phyloP scores from a whole-genome alignment of 2,888 invertebrate species.

The Drosophila paranaensis region DNA sequence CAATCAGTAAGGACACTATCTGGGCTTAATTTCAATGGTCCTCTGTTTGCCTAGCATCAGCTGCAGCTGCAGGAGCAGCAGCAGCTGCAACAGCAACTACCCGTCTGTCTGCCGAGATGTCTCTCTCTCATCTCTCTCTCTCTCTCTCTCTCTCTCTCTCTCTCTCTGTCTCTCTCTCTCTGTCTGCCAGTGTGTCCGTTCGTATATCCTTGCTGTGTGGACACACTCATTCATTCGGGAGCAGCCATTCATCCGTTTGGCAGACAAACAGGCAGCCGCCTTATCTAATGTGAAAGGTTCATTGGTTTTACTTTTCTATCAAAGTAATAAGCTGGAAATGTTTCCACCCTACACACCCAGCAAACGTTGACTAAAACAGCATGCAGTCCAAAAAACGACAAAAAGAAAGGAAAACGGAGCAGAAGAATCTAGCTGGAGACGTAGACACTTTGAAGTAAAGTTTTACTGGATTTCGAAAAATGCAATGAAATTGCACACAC shows the following conservation, averaged over 20 bases:
- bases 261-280: constrained; percentile 66
- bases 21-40: constrained; percentile 73
- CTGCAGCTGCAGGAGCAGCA: constrained; percentile 17
- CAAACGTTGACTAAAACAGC: constrained; percentile 55
- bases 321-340: constrained; percentile 81
- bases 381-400: background rate
- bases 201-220: constrained; percentile 28
- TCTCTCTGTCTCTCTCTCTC: background rate
- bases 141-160: too few species aligned
- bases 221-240: constrained; percentile 52
- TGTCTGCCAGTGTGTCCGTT: constrained; percentile 1
- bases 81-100: constrained; percentile 1
- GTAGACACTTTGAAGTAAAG: constrained; percentile 61
- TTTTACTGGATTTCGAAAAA: constrained; percentile 57
- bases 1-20: constrained; percentile 82
- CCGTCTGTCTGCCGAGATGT: background rate
- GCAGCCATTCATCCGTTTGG: constrained; percentile 61
- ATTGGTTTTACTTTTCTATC: constrained; percentile 81
- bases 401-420: background rate
- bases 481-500: constrained; percentile 73
- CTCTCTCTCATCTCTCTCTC: too few species aligned
- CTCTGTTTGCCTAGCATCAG: constrained; percentile 51
- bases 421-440: constrained; percentile 9
- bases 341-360: constrained; percentile 37
- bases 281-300: constrained; percentile 81